phyloP scores from a whole-genome alignment of 2,888 invertebrate genomes.

The Sylvicola cinctus region DNA sequence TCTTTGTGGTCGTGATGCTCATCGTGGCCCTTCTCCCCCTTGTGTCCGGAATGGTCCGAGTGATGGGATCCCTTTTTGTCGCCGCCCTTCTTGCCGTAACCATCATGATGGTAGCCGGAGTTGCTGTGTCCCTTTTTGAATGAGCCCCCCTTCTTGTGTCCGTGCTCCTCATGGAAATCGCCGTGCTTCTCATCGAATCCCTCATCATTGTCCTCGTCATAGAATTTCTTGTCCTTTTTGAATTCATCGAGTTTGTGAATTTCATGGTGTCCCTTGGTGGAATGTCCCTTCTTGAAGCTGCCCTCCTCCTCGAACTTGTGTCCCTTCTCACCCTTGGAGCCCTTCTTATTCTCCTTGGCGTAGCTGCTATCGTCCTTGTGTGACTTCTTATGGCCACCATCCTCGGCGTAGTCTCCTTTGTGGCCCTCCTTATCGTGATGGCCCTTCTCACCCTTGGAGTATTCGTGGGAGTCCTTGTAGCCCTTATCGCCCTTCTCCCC shows the following conservation, averaged over 20 bases:
- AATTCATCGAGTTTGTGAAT: slow-evolving; percentile 69
- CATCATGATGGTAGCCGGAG: slow-evolving; percentile 51
- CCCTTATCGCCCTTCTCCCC: slow-evolving; percentile 52
- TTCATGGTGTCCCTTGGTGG: slow-evolving; percentile 69
- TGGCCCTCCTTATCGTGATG: slow-evolving; percentile 45
- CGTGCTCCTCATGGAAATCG: slow-evolving; percentile 56
- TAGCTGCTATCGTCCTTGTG: slow-evolving; percentile 27
- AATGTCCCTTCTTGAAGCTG: slow-evolving; percentile 64
- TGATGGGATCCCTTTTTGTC: slow-evolving; percentile 64
- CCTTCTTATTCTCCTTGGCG: slow-evolving; percentile 28
- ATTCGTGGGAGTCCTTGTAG: slow-evolving; percentile 45
- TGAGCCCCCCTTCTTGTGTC: slow-evolving; percentile 62
- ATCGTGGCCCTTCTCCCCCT: slow-evolving; percentile 55
- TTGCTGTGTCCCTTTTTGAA: slow-evolving; percentile 66
- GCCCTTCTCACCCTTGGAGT: slow-evolving; percentile 44
- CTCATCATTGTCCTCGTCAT: slow-evolving; percentile 64
- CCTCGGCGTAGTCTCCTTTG: slow-evolving; percentile 27
- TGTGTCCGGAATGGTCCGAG: slow-evolving; percentile 60
- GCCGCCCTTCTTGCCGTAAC: slow-evolving; percentile 61
- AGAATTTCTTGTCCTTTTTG: slow-evolving; percentile 72
- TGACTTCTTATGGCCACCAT: slow-evolving; percentile 28
- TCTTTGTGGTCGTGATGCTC: slow-evolving; percentile 54
- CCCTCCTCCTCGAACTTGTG: slow-evolving; percentile 31
- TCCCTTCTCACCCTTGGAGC: slow-evolving; percentile 30
- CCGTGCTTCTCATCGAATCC: slow-evolving; percentile 69